Evolutionary conservation across 2,888 invertebrate genomes (phyloP).

Genomic region (Cremastinae sp.): DNA sequence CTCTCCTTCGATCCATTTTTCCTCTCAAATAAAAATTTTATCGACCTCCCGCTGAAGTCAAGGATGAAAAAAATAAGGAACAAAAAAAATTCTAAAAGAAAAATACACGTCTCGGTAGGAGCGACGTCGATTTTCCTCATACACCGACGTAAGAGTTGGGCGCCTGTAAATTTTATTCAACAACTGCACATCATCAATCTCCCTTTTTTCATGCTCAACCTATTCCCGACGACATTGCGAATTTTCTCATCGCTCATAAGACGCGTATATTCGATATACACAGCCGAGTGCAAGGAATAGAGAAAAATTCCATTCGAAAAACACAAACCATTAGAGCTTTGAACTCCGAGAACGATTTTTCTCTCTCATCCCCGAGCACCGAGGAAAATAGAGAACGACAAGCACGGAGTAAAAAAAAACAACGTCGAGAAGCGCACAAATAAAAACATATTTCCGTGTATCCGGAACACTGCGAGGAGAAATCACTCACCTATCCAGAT

Average conservation of each 20-base stretch:
- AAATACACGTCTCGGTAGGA: neutral
- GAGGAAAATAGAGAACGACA: no score
- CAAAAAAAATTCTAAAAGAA: neutral
- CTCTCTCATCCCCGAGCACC: no score
- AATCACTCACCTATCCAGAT: slow-evolving; percentile 64
- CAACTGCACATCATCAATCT: no score
- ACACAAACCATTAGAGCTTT: no score
- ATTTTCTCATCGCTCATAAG: neutral
- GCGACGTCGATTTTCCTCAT: no score
- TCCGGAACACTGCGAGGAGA: neutral
- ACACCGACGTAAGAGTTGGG: neutral
- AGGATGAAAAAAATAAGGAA: neutral
- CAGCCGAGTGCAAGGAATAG: no score
- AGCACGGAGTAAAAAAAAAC: slow-evolving; percentile 7
- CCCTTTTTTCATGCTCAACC: no score
- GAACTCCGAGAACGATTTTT: neutral
- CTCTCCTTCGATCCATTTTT: neutral
- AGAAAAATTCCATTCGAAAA: no score
- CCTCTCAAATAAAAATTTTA: neutral
- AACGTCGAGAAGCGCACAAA: slow-evolving; percentile 23
- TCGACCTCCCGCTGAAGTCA: neutral
- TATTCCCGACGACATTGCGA: no score
- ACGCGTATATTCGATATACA: no score
- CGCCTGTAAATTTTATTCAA: no score
- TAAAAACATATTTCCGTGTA: slow-evolving; percentile 5